Percentiles rank a stretch among this genome's conserved stretches.
Conservation (phyloP, 2,113 vertebrate genomes). For the Oplegnathus fasciatus region DNA sequence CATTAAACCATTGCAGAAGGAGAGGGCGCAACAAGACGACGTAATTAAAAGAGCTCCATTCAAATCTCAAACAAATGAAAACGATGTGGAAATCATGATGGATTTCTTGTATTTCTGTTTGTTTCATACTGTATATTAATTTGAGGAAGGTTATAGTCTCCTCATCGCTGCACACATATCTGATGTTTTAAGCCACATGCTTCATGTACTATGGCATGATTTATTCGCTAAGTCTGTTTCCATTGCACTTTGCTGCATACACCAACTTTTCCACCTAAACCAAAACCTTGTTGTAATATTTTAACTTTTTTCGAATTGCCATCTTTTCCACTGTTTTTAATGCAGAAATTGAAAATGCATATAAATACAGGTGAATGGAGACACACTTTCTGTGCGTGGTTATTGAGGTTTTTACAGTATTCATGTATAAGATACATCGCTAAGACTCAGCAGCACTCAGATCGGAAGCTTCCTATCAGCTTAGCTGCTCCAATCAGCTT, state of each 20-base stretch:
- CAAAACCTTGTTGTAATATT: background rate
- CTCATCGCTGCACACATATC: no score
- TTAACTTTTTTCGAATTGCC: background rate
- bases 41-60: background rate
- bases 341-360: background rate
- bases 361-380: background rate
- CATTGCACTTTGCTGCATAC: background rate
- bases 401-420: background rate
- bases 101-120: no score
- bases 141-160: background rate
- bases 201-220: background rate
- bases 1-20: background rate
- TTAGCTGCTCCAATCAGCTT: constrained; percentile 60
- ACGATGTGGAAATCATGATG: background rate
- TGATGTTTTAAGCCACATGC: background rate
- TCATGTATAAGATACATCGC: background rate
- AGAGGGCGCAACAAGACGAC: background rate
- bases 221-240: background rate
- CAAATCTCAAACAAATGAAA: background rate
- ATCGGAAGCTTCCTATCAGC: constrained; percentile 51
- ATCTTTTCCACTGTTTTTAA: background rate
- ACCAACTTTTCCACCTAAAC: background rate
- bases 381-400: background rate
- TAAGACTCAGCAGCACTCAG: constrained; percentile 2
- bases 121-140: background rate